phyloP scores from a whole-genome alignment of 2,113 vertebrate genomes.

The Rhea americana region DNA sequence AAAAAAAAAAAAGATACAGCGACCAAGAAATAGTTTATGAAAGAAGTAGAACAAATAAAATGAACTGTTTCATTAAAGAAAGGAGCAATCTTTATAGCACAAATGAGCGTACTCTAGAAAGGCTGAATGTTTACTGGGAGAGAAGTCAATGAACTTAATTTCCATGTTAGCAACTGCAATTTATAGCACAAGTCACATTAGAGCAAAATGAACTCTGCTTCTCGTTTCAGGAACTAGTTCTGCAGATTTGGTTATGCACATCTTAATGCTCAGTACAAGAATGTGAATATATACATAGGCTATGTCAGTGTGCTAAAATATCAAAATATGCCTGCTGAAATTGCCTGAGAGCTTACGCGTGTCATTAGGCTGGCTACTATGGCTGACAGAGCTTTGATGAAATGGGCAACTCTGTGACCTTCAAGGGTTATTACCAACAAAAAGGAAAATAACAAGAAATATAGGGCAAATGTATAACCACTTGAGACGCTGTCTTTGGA shows the following conservation, averaged over 20 bases:
- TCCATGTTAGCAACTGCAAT: background rate
- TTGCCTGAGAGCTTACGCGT: background rate
- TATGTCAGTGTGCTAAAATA: background rate
- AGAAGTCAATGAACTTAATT: background rate
- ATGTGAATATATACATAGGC: background rate
- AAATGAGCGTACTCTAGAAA: background rate
- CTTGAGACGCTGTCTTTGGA: background rate
- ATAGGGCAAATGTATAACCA: background rate
- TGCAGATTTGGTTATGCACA: background rate
- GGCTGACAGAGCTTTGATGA: conserved; percentile 1
- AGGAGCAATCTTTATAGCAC: background rate
- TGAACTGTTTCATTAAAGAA: background rate
- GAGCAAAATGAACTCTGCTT: background rate
- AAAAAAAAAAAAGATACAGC: too few relatives aligned
- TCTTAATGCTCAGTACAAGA: background rate
- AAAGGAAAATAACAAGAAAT: background rate
- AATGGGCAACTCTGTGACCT: background rate
- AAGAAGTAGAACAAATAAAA: background rate
- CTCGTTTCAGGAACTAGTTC: background rate
- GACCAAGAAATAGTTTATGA: background rate
- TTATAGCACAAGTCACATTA: background rate
- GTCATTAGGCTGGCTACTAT: conserved; percentile 11
- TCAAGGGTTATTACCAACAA: background rate
- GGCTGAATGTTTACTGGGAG: background rate
- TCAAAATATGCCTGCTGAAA: background rate